A percentile compares a stretch with the other conserved stretches of the same genome.
These are phyloP conservation scores for Phrixothrix hirtus DNA, from an alignment of 2,888 invertebrate species.

Conservation along the genomic window DNA sequence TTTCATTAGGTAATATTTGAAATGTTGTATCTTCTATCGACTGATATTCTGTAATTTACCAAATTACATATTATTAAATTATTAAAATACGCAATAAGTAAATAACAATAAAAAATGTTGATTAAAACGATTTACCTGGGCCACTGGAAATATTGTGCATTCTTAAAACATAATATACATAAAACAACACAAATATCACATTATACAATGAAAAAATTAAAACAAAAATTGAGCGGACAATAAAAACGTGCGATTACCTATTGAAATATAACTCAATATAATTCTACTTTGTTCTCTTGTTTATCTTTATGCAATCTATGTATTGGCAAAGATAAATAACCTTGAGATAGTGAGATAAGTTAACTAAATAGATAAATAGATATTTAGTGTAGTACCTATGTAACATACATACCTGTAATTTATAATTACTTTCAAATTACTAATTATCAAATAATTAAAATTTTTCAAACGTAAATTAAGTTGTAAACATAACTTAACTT, in stretches of 20 bases:
- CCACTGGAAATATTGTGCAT: background rate
- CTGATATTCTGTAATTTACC: constrained; percentile 56
- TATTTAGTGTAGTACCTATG: no score
- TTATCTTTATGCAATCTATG: constrained; percentile 1
- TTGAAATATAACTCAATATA: background rate
- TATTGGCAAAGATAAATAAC: background rate
- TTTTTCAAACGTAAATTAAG: no score
- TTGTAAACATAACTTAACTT: no score
- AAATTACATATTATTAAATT: background rate
- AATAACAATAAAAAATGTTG: no score
- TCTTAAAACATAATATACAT: background rate
- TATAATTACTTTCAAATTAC: no score
- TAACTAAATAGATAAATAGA: no score
- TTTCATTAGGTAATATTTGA: constrained; percentile 59
- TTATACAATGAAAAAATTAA: background rate
- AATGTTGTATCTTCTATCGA: constrained; percentile 61
- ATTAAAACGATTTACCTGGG: no score
- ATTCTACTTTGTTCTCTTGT: background rate
- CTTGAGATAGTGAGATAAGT: no score
- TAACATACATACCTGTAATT: no score
- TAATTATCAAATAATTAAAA: no score
- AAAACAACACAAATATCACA: background rate
- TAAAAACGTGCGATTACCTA: background rate
- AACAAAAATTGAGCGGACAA: background rate
- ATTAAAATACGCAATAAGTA: background rate